A percentile compares a stretch with the other conserved stretches of the same genome.
These are phyloP conservation scores for Thecocarcelia acutangulata DNA, from an alignment of 2,888 invertebrate genomes.

Conservation along the genomic window DNA sequence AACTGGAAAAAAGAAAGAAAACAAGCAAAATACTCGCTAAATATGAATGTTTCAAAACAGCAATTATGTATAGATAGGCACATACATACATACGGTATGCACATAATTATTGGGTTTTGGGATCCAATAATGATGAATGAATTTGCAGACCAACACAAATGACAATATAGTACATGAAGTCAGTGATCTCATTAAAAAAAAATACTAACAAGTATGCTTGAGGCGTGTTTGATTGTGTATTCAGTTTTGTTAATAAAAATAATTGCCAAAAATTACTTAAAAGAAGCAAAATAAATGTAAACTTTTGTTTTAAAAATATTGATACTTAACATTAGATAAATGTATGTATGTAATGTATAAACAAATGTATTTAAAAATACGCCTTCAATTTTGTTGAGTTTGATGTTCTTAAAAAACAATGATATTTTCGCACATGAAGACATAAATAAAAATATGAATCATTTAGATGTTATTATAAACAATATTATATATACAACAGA, in stretches of 20 bases:
- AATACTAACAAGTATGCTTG: too few species aligned
- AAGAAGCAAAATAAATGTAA: not conserved
- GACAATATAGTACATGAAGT: not conserved
- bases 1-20: conserved; percentile 11
- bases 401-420: too few species aligned
- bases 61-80: conserved; percentile 8
- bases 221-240: too few species aligned
- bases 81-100: not conserved
- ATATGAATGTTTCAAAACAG: conserved; percentile 7
- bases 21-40: conserved; percentile 16
- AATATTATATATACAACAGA: not conserved
- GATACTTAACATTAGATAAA: too few species aligned
- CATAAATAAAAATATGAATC: not conserved
- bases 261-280: not conserved
- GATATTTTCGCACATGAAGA: not conserved
- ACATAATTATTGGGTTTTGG: too few species aligned
- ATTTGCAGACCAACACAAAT: not conserved
- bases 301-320: too few species aligned
- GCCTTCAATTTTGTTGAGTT: not conserved
- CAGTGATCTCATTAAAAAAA: conserved; percentile 4
- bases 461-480: not conserved
- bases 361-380: conserved; percentile 1
- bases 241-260: not conserved
- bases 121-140: too few species aligned
- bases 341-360: not conserved